phyloP scores from a whole-genome alignment of 1,140 invertebrate species.

The Lepidurus arcticus region DNA sequence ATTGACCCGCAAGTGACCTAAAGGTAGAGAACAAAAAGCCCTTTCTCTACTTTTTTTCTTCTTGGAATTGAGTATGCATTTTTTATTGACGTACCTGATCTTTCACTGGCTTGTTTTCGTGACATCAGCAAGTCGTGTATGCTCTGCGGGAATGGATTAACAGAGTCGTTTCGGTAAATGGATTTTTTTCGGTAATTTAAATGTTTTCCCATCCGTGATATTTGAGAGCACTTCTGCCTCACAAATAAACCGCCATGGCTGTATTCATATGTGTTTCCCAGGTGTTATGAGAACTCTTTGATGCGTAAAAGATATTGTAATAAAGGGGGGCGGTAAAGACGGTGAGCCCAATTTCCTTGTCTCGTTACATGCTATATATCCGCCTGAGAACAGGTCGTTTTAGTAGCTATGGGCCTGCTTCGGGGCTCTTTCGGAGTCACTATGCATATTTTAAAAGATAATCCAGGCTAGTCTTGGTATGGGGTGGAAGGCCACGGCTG shows the following conservation, averaged over 20 bases:
- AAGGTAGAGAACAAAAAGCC: not conserved
- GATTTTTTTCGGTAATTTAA: no score
- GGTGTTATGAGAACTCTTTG: not conserved
- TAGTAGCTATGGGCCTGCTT: not conserved
- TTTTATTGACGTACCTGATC: not conserved
- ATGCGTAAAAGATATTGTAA: not conserved
- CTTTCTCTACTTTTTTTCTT: not conserved
- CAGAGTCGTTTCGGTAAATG: no score
- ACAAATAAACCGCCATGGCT: not conserved
- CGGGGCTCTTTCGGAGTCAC: not conserved
- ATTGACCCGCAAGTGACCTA: constrained; percentile 16
- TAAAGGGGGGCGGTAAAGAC: not conserved
- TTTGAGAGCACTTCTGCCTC: no score
- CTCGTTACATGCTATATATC: not conserved
- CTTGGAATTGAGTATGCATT: not conserved
- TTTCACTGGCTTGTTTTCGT: no score
- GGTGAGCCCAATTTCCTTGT: not conserved
- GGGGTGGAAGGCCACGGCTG: not conserved
- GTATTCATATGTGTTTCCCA: not conserved
- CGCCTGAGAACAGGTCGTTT: not conserved
- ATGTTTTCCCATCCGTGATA: no score
- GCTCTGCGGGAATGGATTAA: no score
- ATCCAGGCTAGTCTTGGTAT: not conserved
- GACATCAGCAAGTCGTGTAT: no score
- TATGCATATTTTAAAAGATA: not conserved